Base-by-base conservation (phyloP, 2,113 vertebrate species). In the Cyanoderma ruficeps region DNA sequence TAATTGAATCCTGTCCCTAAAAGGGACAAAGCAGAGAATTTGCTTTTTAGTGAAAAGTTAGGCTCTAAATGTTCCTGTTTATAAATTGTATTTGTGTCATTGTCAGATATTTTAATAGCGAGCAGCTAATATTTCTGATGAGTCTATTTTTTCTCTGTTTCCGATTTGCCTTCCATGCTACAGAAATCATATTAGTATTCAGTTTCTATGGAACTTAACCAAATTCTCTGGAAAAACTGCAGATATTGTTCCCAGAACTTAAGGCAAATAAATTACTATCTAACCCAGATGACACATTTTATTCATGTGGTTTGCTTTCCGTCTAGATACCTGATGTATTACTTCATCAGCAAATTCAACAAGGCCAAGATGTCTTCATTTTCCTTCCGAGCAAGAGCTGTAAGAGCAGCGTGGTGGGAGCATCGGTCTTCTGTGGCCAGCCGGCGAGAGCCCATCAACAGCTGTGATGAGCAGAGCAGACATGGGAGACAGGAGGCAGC, bases 281-380 rank as follows among this genome's bases (percentile, higher is more conserved):
- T 91, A 75, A 67, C 37, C 57, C 86, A 83, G 50, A 57, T 59
- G 85, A 87, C 72, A 81, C 35, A 42, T 84, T 94, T 86, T 75
- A 70, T 95, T 80, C 59, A 33, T 84, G 57, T 46, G 27, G 64
- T 93, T 95, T 91, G 87, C 87, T 96, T 83, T 90, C 81, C 91
- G 15, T 96, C 91, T 90, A 98, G 98, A 97, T 98, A 97, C 95
- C 95, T 98, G 92, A 94, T 87, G 65, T 92, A 96, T 95, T 98
- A 97, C 94, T 91, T 96, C 88, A 96, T 91, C 95, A 88, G 85
- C 37, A 95, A 95, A 81, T 98, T 98, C 96, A 97, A 76, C 84
- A 94, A 97, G 94, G 98, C 98, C 27, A 95, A 97, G 95, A 98
- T 96, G 84, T 98, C 97, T 97, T 98, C 98, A 93, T 98, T 98